Evolutionary conservation across 2,888 invertebrate genomes (phyloP).

Genomic region (Anorthoa munda): DNA sequence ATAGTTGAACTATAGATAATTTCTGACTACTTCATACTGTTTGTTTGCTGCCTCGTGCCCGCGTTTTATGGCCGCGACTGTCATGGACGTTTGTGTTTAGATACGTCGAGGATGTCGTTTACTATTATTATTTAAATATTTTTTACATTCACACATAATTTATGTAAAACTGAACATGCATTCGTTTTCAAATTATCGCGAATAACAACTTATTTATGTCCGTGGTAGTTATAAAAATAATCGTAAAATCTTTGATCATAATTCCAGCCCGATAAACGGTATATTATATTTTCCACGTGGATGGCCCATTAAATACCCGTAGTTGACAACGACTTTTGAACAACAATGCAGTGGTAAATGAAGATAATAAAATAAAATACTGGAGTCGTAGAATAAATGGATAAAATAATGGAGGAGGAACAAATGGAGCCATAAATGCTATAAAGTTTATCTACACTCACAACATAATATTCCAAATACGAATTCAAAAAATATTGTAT

Average conservation of each 20-base stretch:
- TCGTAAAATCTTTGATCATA: background rate
- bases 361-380: constrained; percentile 61
- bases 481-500: too few relatives aligned
- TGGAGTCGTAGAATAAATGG: constrained; percentile 40
- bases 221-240: constrained; percentile 1
- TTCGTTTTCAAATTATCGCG: background rate
- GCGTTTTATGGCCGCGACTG: background rate
- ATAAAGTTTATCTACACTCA: too few relatives aligned
- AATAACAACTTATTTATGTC: background rate
- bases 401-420: too few relatives aligned
- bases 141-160: background rate
- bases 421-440: too few relatives aligned
- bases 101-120: too few relatives aligned
- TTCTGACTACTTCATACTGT: background rate
- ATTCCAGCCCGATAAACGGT: background rate
- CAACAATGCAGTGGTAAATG: constrained; percentile 53
- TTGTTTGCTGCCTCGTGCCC: background rate
- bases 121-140: too few relatives aligned
- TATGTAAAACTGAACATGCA: background rate
- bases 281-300: constrained; percentile 9
- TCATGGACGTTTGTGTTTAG: background rate
- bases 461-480: too few relatives aligned
- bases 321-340: constrained; percentile 47
- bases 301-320: constrained; percentile 47
- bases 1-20: background rate